Evolutionary conservation across 2,888 invertebrate genomes (phyloP), one percentile per base, ranked within the genome.

Genomic region (Apomyelois bistriatella): DNA sequence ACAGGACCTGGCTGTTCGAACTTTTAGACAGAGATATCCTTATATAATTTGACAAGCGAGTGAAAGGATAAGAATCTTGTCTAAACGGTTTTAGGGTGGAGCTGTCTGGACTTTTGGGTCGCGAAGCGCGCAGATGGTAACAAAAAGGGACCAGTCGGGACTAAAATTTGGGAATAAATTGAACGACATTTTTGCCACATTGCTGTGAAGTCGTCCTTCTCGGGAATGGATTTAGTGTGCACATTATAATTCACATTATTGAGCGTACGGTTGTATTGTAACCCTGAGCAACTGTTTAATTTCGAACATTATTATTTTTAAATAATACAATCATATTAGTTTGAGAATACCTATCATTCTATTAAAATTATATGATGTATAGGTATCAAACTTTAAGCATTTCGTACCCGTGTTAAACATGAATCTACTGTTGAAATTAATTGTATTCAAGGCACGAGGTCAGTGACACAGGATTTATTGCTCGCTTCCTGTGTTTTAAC

Each of bases 41-140:
- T 82, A 86, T 74, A 62, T 62, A 68, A 74, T 78, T 76, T 77
- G 78, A 77, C 74, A 68, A 64, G 75, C 66, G 89, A 77, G 84
- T 70, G 84, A 89, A 80, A 72, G 85, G 78, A 77, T 79, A 81
- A 73, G 80, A 82, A 79, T 74, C 72, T 74, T 69, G 71, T 76
- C 78, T 84, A 86, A 88, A 85, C 83, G 78, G 84, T 87, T 88
- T 87, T 86, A 88, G 90, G 90, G 90, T 89, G 90, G 90, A 89
- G 90, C 85, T 85, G 89, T 88, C 87, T 88, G 87, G 87, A 85
- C 73, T 81, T 79, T 82, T 70, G 81, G 79, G 76, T 69, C 75
- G 72, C 73, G 74, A 76, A 77, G 74, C 78, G 79, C 80, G 88
- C 89, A 89, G 88, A 89, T 90, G 89, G 81, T 72, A 82, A 85